Base-by-base conservation (phyloP, 2,797 vertebrate genomes). In the Clarias platycephalus region DNA sequence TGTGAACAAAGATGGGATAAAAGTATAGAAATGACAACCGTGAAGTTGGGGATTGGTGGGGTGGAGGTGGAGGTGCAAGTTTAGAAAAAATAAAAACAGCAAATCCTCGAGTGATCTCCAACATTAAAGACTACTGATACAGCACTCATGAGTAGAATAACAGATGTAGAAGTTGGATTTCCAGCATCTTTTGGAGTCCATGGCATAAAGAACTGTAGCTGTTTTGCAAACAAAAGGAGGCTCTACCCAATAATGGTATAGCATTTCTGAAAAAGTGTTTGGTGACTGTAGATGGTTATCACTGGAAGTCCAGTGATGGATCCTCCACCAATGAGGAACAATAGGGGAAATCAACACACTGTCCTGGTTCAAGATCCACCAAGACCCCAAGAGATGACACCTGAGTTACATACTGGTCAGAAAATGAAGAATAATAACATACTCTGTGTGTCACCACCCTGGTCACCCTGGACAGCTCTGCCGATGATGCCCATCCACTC, bases 381-480 rank as follows among this genome's bases (percentile, higher is more conserved):
- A 37, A 2, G 2, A 26, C 40, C 24, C 7, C 67, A 4, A 40
- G 4, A 4, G 13, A 49, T 15, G 1, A 49, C 2, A 18, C 24
- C 13, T 72, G n/a, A 16, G 26, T 18, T 55, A 9, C 49, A 57
- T 31, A 0, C 16, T 75, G 72, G n/a, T 55, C 49, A 55, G 5
- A 49, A n/a, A 13, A 49, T 40, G 1, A 28, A 71, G 80, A 6
- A 53, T 57, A 4, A 37, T 37, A 37, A 37, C 37, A 53, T 87
- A 96, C 96, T 92, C 86, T 91, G 91, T 81, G 93, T 60, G 71
- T 93, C 85, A 26, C 94, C 89, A 87, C 91, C 90, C 66, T 91
- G 93, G 0, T 94, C 89, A 87, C 91, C 90, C 66, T 91, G 93
- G 0, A 89, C 63, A 18, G 83, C 75, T 60, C 89, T 91, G 85